Percentiles rank a stretch among this genome's conserved stretches.
These are phyloP conservation scores for Terrapene triunguis DNA, from an alignment of 2,113 vertebrate species.

Conservation along the genomic window DNA sequence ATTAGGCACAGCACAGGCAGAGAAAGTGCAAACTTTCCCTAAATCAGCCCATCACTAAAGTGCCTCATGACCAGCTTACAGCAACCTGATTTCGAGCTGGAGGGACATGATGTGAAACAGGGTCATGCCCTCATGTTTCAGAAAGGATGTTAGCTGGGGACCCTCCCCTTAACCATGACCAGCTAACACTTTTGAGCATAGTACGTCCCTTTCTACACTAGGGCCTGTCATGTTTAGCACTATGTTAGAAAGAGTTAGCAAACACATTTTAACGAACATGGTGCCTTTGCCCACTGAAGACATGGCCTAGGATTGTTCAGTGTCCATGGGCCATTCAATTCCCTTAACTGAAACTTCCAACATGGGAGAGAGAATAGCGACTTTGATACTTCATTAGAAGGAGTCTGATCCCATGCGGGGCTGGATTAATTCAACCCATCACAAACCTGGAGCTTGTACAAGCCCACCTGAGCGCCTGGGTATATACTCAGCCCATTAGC, in stretches of 20 bases:
- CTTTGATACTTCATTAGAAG: not conserved
- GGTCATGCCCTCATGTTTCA: not conserved
- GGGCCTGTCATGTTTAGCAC: not conserved
- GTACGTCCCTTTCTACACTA: not conserved
- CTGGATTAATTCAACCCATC: not conserved
- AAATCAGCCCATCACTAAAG: not conserved
- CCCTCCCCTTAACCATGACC: not conserved
- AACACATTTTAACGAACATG: not conserved
- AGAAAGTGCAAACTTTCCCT: not conserved
- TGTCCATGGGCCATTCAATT: not conserved
- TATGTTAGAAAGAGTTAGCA: not conserved
- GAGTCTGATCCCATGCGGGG: not conserved
- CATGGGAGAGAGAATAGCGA: not conserved
- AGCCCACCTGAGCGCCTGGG: not conserved
- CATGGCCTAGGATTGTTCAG: not conserved
- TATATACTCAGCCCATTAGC: not conserved
- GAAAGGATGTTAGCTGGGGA: not conserved
- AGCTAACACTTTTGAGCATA: not conserved
- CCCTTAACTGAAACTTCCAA: not conserved
- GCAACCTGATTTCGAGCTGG: not conserved
- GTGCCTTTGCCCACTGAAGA: not conserved
- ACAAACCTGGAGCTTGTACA: rapidly evolving
- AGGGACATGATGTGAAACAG: not conserved
- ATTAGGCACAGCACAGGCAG: not conserved
- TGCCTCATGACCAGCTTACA: not conserved